Base-by-base conservation (phyloP, 2,797 vertebrate genomes). In the Martes flavigula region DNA sequence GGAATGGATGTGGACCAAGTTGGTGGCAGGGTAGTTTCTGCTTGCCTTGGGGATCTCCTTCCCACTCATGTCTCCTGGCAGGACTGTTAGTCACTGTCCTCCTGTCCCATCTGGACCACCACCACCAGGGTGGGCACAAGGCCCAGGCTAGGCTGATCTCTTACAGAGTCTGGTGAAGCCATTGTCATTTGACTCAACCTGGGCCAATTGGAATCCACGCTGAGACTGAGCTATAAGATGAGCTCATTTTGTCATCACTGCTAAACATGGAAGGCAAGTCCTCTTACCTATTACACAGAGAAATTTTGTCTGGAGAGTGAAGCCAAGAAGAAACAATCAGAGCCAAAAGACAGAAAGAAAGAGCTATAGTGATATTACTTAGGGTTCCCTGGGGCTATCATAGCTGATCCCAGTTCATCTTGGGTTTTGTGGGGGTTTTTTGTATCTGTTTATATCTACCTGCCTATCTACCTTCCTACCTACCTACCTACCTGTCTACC, bases 231-330 rank as follows among this genome's bases (percentile, higher is more conserved):
- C 88, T 82, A 9, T 35, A 78, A 12, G 30, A 78, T 58, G 23
- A 91, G 51, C 25, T 87, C 56, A 92, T 90, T 87, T 75, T 4
- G 5, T 87, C 60, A 82, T 62, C 60, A 87, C 62, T 43, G 75
- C 32, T 60, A 72, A 90, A 30, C 30, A 15, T 82, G 21, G 64
- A 21, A 90, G 87, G 60, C 7, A 21, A 13, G 12, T 46, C 46
- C 88, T 95, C 73, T 58, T 79, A 40, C 40, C 48, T 17, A n/a
- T 64, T 35, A 88, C 35, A 32, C 30, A 54, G n/a, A 64, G 70
- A 75, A 89, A 62, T 51, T 64, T 68, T 79, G 58, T 75, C 70
- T 92, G 68, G 84, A 92, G 32, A 97, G 79, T 78, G 56, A 90
- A 96, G 48, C 56, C 72, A 78, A 84, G 43, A 94, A 91, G 73